Evolutionary conservation across 2,888 invertebrate species (phyloP).

Genomic region (Erpobdella octoculata): DNA sequence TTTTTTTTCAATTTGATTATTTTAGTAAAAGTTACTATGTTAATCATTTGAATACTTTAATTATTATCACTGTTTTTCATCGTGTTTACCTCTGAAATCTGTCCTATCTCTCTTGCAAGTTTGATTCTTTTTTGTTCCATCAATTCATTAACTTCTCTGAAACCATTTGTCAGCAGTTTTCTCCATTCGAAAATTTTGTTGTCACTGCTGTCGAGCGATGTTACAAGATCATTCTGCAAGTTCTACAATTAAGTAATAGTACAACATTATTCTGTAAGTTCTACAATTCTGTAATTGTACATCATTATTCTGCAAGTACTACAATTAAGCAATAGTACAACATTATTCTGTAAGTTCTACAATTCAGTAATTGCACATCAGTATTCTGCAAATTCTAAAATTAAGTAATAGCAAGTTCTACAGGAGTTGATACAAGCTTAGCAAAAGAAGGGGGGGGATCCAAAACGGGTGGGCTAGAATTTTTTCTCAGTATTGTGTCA

Average conservation of each 20-base stretch:
- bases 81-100: neutral
- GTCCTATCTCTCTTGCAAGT: neutral
- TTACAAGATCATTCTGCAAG: neutral
- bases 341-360: too few relatives aligned
- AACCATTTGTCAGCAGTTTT: constrained; percentile 7
- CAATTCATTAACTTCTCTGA: constrained; percentile 9
- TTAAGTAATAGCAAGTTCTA: too few relatives aligned
- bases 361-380: too few relatives aligned
- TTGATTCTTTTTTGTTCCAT: constrained; percentile 5
- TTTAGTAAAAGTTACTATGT: neutral
- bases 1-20: neutral
- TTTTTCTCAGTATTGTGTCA: too few relatives aligned
- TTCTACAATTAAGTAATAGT: neutral
- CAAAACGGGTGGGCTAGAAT: too few relatives aligned
- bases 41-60: neutral
- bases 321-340: neutral
- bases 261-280: too few relatives aligned
- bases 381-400: neutral
- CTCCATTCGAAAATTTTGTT: constrained; percentile 14
- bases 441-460: too few relatives aligned
- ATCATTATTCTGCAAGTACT: neutral
- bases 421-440: too few relatives aligned
- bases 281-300: too few relatives aligned
- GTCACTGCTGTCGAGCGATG: neutral
- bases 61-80: neutral